Evolutionary conservation across 2,888 invertebrate genomes (phyloP), one percentile per base, ranked within the genome.

Genomic region (Zygothrica quintamaculata): DNA sequence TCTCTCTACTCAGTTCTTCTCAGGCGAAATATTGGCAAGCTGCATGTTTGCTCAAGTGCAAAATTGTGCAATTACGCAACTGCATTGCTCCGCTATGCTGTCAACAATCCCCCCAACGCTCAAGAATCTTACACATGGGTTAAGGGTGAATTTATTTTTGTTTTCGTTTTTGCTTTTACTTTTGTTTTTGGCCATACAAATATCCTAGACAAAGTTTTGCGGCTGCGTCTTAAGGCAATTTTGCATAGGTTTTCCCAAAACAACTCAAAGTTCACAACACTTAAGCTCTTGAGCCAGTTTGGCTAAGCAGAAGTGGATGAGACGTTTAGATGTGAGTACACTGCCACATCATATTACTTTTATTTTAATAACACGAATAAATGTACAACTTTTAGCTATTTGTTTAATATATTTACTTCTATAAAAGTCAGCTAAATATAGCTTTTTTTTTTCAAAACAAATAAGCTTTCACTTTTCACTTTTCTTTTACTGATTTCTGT

Each of bases 61-160:
- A 84, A 82, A 84, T 74, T 86, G 73, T 77, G 57, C 84, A 81
- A 84, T 75, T 87, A 84, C 84, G 69, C 59, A 66, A 64, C 61
- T 36, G 65, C 60, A 26, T 15, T 15, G 62, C 42, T 40, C 26
- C 60, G 42, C 58, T 46, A 46, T 25, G 25, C 51, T 53, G 60
- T 50, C 65, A 61, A 56, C 58, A 55, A 11, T 22, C 12, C 15
- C 8, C 22, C 9, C 43, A 36, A 37, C 12, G 29, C 16, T 34
- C 46, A 12, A 34, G 36, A 47, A 46, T 31, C 37, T 51, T 58
- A 12, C 52, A 37, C 46, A 55, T 39, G 62, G 58, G 51, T 43
- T 58, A 47, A 9, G 48, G 42, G 9, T 39, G 33, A 46, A 42
- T 33, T 48, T 55, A 43, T 18, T 56, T 44, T 44, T 39, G 37